Conservation (phyloP, 2,797 vertebrate genomes). For the Sus cebifrons region DNA sequence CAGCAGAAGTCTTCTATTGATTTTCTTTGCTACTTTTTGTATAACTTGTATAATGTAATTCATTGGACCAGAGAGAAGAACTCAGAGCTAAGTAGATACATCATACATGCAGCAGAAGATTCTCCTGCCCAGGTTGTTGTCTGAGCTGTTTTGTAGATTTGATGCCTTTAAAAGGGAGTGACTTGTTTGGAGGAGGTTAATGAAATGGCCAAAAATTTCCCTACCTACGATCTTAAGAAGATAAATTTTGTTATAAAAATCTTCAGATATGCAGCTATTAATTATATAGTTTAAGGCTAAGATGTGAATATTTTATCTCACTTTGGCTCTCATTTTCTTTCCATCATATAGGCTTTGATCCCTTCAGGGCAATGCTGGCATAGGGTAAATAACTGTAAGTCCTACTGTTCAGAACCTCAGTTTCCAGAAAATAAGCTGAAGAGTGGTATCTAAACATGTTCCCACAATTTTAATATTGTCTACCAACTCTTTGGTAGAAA, state of each 20-base stretch:
- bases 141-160: slow-evolving; percentile 32
- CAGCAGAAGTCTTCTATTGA: background rate
- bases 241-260: slow-evolving; percentile 33
- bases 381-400: background rate
- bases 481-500: slow-evolving; percentile 15
- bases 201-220: background rate
- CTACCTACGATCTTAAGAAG: background rate
- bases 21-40: slow-evolving; percentile 2
- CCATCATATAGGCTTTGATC: background rate
- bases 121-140: background rate
- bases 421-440: slow-evolving; percentile 2
- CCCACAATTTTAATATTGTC: slow-evolving; percentile 12
- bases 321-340: slow-evolving; percentile 16
- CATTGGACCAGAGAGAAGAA: background rate
- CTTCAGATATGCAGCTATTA: background rate
- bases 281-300: slow-evolving; percentile 34
- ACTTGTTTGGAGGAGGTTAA: background rate
- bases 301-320: background rate
- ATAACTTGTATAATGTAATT: background rate
- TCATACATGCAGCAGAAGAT: background rate
- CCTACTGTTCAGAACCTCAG: background rate
- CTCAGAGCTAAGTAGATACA: background rate
- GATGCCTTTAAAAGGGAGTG: background rate
- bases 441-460: background rate
- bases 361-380: background rate